Percentiles rank a stretch among this genome's conserved stretches.
phyloP scores from a whole-genome alignment of 2,113 vertebrate genomes.

The Panthera leo region DNA sequence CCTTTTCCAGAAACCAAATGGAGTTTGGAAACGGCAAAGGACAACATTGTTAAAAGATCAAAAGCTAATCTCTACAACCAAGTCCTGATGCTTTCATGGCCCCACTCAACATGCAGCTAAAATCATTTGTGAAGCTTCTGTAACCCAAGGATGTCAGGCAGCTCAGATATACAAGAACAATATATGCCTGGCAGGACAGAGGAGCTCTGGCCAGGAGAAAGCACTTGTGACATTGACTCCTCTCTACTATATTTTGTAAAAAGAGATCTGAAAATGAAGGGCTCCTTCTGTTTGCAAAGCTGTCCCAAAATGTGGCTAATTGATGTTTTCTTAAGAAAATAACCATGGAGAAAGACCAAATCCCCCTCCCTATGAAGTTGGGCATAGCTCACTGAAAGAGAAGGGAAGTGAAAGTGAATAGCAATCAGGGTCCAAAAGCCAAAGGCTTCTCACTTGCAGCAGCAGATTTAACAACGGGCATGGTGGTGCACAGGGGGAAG shows the following conservation, averaged over 20 bases:
- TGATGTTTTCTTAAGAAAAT: constrained; percentile 23
- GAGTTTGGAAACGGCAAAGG: background rate
- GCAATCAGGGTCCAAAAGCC: background rate
- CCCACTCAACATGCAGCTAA: too few species aligned
- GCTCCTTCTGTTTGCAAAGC: constrained; percentile 27
- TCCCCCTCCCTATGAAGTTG: background rate
- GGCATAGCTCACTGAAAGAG: background rate
- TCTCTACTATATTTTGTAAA: background rate
- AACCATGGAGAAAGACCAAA: background rate
- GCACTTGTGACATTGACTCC: background rate
- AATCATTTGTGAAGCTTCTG: background rate
- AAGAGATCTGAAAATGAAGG: background rate
- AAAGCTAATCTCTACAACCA: background rate
- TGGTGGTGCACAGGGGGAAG: rapidly evolving
- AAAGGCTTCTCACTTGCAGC: background rate
- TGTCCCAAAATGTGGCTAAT: background rate
- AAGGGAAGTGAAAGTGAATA: background rate
- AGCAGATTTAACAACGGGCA: background rate
- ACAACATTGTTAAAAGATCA: background rate
- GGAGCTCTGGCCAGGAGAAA: background rate
- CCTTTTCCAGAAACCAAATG: background rate
- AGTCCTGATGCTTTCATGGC: background rate
- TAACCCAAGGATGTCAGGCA: background rate
- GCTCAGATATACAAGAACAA: background rate
- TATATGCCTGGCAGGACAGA: background rate